phyloP scores from a whole-genome alignment of 1,140 invertebrate species.

The Cyphomyrmex costatus region DNA sequence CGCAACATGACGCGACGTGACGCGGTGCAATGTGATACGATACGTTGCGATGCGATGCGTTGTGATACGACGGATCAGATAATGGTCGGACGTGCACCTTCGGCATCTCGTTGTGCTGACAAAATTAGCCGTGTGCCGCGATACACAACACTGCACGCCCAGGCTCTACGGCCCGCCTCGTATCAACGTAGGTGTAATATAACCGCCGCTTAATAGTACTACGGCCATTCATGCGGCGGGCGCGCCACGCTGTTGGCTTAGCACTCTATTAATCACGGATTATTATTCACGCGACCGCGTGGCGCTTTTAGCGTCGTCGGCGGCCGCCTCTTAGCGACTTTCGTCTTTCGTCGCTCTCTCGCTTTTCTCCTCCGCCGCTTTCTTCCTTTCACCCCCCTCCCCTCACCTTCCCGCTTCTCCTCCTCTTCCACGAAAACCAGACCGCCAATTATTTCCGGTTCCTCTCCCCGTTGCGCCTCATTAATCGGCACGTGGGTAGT shows the following conservation, averaged over 20 bases:
- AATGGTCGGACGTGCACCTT: slow-evolving; percentile 48
- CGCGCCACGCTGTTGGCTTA: slow-evolving; percentile 76
- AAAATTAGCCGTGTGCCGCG: slow-evolving; percentile 59
- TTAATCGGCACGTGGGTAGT: slow-evolving; percentile 77
- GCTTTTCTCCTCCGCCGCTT: slow-evolving; percentile 53
- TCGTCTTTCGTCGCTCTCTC: slow-evolving; percentile 78
- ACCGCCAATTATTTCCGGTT: slow-evolving; percentile 70
- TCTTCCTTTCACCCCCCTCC: background rate
- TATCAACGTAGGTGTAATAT: slow-evolving; percentile 71
- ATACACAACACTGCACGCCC: slow-evolving; percentile 47
- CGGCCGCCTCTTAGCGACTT: slow-evolving; percentile 71
- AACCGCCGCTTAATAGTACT: slow-evolving; percentile 77
- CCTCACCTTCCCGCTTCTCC: too few species aligned
- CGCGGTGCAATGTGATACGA: background rate
- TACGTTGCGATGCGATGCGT: background rate
- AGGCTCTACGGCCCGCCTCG: slow-evolving; percentile 16
- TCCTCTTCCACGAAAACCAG: slow-evolving; percentile 46
- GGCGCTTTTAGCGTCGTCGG: slow-evolving; percentile 78
- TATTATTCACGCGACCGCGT: slow-evolving; percentile 83
- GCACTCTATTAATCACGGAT: slow-evolving; percentile 84
- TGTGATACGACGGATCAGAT: slow-evolving; percentile 11
- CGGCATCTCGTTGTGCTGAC: slow-evolving; percentile 39
- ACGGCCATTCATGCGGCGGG: slow-evolving; percentile 77
- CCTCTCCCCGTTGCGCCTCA: slow-evolving; percentile 68
- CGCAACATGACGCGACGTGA: background rate